These are phyloP conservation scores for Eolophus roseicapilla DNA, from an alignment of 2,113 vertebrate species.

Conservation along the genomic window DNA sequence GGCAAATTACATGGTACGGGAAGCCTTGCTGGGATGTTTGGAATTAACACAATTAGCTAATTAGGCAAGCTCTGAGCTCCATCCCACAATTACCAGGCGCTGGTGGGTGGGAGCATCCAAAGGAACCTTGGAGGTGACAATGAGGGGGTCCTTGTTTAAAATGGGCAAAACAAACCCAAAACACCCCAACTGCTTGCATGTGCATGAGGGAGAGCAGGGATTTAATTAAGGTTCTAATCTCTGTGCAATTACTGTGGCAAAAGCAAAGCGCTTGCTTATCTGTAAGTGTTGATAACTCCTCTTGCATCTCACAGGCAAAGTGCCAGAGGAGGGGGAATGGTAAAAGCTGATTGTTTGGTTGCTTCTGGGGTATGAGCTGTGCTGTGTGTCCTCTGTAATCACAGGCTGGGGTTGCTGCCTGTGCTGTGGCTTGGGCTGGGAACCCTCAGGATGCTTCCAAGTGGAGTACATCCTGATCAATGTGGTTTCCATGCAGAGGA, in stretches of 20 bases:
- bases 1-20: background rate
- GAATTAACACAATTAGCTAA: conserved; percentile 22
- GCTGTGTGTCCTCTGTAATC: background rate
- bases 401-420: background rate
- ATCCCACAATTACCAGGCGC: background rate
- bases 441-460: background rate
- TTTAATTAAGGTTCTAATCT: background rate
- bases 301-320: background rate
- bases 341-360: rapidly evolving
- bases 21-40: background rate
- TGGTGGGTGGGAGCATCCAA: background rate
- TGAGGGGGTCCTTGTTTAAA: background rate
- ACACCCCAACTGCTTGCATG: background rate
- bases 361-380: background rate
- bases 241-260: background rate
- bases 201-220: background rate
- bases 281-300: background rate
- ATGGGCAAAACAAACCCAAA: background rate
- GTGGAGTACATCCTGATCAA: rapidly evolving
- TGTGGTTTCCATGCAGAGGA: rapidly evolving
- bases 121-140: background rate
- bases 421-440: rapidly evolving
- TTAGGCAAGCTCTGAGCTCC: background rate
- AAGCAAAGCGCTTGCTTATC: background rate
- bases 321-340: background rate